A percentile compares a stretch with the other conserved stretches of the same genome.
Conservation (phyloP, 2,113 vertebrate genomes). For the Nipponia nippon region DNA sequence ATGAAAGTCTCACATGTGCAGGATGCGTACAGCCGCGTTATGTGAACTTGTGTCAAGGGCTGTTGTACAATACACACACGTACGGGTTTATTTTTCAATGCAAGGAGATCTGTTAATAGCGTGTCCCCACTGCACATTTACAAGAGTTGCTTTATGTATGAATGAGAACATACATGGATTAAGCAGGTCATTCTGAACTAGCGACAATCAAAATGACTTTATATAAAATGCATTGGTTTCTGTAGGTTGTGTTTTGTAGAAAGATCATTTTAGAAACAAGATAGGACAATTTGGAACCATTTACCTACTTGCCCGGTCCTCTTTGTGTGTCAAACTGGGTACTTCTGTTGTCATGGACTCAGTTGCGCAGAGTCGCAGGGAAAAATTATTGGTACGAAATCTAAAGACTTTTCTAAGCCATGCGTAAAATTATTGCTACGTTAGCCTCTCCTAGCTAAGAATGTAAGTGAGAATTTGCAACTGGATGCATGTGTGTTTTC, state of each 20-base stretch:
- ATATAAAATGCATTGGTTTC: neutral
- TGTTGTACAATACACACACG: accelerated
- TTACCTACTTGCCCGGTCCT: neutral
- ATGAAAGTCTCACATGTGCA: accelerated
- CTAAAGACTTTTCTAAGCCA: neutral
- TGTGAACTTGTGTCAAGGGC: neutral
- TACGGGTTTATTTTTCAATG: neutral
- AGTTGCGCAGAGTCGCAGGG: neutral
- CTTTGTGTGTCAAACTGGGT: neutral
- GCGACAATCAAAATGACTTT: neutral
- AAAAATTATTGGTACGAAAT: neutral
- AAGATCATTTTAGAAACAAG: neutral
- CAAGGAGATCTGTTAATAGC: neutral
- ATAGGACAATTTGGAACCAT: neutral
- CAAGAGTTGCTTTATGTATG: accelerated
- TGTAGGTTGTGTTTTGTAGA: neutral
- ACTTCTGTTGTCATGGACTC: neutral
- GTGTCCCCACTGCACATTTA: neutral
- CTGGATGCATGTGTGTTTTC: neutral
- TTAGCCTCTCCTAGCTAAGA: neutral
- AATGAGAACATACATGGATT: neutral
- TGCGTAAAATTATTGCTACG: neutral
- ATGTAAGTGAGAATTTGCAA: neutral
- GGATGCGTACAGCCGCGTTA: accelerated
- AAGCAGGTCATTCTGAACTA: neutral